Base-by-base conservation (phyloP, 2,888 invertebrate species). In the Drosophila tripunctata region DNA sequence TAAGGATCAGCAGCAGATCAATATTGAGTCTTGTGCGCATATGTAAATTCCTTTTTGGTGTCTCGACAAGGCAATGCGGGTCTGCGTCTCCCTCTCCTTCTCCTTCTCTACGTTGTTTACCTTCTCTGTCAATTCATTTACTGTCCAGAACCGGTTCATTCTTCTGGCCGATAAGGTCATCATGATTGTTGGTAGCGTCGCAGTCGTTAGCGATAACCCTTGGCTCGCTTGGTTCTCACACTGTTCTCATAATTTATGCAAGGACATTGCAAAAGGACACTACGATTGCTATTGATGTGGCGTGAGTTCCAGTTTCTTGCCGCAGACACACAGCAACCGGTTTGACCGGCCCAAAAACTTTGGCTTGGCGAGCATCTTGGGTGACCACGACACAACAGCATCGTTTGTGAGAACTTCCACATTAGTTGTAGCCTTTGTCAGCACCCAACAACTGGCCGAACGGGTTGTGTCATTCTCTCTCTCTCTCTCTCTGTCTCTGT, bases 261-360 rank as follows among this genome's bases (percentile, higher is more conserved):
- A 89, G 90, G 89, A 89, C 89, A 89, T 85, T 89, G 89, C 90
- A 76, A 89, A 89, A 89, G 89, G 89, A 89, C 89, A 89, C 81
- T 83, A 35, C 50, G 61, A 55, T 58, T 68, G 70, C 68, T 43
- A 65, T 76, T 78, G 84, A 75, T 80, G 64, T 78, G 78, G 78
- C 72, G 75, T 76, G 69, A 79, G 74, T 75, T 74, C 51, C 51
- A 67, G 68, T 74, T 51, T 31, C 38, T 55, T 83, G 76, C 83
- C 73, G 69, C 27, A 75, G 62, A 31, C 58, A 5, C 69, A n/a
- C n/a, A n/a, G n/a, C n/a, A 89, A 89, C 89, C 90, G 89, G 89
- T 89, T 78, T 89, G 89, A 90, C 89, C 90, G 87, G 89, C 84
- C 88, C 82, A 19, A 19, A 48, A 68, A 60, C 58, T 78, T 65